Evolutionary conservation across 23 tunicate species (phyloP).

Genomic region (Ciona savignyi): DNA sequence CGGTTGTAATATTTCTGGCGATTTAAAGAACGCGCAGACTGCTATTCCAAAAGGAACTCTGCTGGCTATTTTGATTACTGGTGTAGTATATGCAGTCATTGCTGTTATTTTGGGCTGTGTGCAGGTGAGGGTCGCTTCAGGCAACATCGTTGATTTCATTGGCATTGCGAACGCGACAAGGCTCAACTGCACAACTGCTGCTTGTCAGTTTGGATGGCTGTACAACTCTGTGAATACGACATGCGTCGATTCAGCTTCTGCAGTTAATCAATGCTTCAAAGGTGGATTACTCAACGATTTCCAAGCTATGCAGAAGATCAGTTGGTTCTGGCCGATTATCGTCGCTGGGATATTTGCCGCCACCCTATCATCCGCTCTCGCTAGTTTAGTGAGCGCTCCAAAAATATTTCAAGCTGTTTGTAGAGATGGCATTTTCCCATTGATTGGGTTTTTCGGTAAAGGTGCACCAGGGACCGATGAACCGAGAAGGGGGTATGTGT

Average conservation of each 20-base stretch:
- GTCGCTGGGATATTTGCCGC: slow-evolving; percentile 97
- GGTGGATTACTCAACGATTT: slow-evolving; percentile 52
- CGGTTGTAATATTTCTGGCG: slow-evolving; percentile 86
- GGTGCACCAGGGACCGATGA: slow-evolving; percentile 69
- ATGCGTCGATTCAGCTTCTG: slow-evolving; percentile 42
- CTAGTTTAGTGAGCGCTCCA: slow-evolving; percentile 95
- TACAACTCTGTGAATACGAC: slow-evolving; percentile 10
- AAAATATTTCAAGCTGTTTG: slow-evolving; percentile 97
- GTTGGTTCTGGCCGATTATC: slow-evolving; percentile 66
- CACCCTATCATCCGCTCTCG: slow-evolving; percentile 92
- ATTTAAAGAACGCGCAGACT: slow-evolving; percentile 74
- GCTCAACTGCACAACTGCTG: slow-evolving; percentile 58
- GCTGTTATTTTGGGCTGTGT: slow-evolving; percentile 69
- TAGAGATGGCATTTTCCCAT: slow-evolving; percentile 82
- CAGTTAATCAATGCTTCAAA: slow-evolving; percentile 18
- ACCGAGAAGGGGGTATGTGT: slow-evolving; percentile 80
- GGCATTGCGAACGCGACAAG: slow-evolving; percentile 44
- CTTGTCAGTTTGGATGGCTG: slow-evolving; percentile 88
- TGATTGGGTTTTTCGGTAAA: slow-evolving; percentile 67
- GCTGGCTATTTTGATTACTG: slow-evolving; percentile 75
- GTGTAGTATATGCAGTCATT: slow-evolving; percentile 49
- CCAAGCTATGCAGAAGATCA: slow-evolving; percentile 89
- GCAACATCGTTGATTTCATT: slow-evolving; percentile 42
- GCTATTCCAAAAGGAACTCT: slow-evolving; percentile 97
- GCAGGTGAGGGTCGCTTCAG: slow-evolving; percentile 79